A percentile compares a stretch with the other conserved stretches of the same genome.
phyloP scores from a whole-genome alignment of 2,797 vertebrate genomes.

The Dermochelys coriacea region DNA sequence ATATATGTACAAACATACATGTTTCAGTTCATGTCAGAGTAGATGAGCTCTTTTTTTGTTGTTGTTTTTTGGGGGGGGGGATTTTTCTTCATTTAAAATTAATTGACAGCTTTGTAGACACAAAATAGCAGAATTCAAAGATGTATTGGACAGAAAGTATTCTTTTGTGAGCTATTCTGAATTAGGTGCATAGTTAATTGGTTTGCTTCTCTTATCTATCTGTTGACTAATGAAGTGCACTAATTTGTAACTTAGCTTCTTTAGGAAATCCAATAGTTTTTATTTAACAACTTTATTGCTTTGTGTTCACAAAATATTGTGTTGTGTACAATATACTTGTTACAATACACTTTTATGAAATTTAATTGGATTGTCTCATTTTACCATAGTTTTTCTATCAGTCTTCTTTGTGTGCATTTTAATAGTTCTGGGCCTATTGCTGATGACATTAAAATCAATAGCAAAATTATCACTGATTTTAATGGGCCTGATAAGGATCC shows the following conservation, averaged over 20 bases:
- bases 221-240: conserved; percentile 41
- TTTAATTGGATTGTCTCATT: conserved; percentile 47
- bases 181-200: conserved; percentile 43
- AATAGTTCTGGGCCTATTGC: background rate
- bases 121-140: background rate
- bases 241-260: conserved; percentile 29
- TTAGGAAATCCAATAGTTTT: conserved; percentile 33
- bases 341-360: conserved; percentile 44
- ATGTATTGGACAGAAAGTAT: background rate
- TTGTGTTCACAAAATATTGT: conserved; percentile 52
- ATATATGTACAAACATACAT: background rate
- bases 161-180: background rate
- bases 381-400: conserved; percentile 21
- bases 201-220: conserved; percentile 25
- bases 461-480: background rate
- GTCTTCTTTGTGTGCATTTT: background rate
- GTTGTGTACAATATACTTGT: conserved; percentile 23
- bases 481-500: no score
- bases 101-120: background rate
- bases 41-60: background rate
- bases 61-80: background rate
- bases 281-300: conserved; percentile 51
- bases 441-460: background rate
- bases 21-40: conserved; percentile 19
- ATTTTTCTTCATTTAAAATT: background rate